phyloP scores from a whole-genome alignment of 2,113 vertebrate genomes.

The Eleginops maclovinus region DNA sequence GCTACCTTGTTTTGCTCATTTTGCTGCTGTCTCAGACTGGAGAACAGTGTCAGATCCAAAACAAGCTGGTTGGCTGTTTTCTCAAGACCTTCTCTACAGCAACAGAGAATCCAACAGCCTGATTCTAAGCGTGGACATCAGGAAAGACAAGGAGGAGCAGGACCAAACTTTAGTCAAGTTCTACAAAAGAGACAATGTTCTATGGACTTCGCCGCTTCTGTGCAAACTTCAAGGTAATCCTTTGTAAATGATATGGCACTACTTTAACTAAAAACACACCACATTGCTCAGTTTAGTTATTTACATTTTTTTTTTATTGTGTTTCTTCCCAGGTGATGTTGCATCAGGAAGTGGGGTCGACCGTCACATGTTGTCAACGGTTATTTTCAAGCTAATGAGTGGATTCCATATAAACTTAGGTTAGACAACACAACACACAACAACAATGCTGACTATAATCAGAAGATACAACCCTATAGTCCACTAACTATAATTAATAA shows the following conservation, averaged over 20 bases:
- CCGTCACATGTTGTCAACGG: constrained; percentile 56
- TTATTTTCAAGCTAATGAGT: constrained; percentile 54
- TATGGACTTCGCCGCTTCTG: constrained; percentile 36
- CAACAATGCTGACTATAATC: background rate
- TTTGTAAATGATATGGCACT: background rate
- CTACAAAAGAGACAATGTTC: constrained; percentile 43
- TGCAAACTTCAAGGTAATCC: constrained; percentile 45
- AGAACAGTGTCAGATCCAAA: constrained; percentile 46
- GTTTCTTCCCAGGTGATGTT: constrained; percentile 40
- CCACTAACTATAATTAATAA: background rate
- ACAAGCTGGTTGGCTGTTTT: constrained; percentile 39
- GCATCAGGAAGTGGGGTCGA: constrained; percentile 56
- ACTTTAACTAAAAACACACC: background rate
- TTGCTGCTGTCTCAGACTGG: constrained; percentile 40
- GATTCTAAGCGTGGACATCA: constrained; percentile 52
- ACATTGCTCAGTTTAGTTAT: background rate
- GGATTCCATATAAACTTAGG: constrained; percentile 61
- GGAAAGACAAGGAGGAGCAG: constrained; percentile 45
- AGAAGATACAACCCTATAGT: background rate
- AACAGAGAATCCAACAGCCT: constrained; percentile 13
- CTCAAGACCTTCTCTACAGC: constrained; percentile 37
- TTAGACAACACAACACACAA: constrained; percentile 2
- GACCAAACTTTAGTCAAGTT: constrained; percentile 46
- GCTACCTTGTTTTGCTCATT: constrained; percentile 4
- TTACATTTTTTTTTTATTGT: no score